A percentile compares a stretch with the other conserved stretches of the same genome.
Evolutionary conservation across 2,113 vertebrate species (phyloP).

Genomic region (Cygnus buccinator): DNA sequence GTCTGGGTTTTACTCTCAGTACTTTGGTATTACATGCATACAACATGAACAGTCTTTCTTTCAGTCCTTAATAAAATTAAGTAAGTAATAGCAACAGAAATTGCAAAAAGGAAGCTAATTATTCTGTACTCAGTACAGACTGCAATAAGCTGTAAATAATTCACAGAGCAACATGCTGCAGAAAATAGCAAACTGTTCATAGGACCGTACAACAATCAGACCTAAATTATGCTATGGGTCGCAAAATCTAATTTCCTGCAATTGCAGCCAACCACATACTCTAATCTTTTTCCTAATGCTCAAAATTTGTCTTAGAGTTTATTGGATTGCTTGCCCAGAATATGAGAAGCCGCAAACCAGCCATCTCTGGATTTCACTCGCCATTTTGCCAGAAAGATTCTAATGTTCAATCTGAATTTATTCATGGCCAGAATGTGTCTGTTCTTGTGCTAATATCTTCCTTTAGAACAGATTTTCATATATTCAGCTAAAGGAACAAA

Average conservation of each 20-base stretch:
- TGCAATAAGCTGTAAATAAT: background rate
- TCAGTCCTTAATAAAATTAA: background rate
- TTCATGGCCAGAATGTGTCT: background rate
- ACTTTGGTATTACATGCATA: background rate
- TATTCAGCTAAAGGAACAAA: background rate
- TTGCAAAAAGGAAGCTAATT: background rate
- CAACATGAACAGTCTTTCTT: background rate
- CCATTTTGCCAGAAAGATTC: background rate
- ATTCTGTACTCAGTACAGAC: background rate
- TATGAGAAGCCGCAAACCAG: background rate
- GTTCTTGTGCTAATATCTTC: background rate
- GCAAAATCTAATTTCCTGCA: background rate
- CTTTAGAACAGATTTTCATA: background rate
- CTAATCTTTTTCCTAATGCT: background rate
- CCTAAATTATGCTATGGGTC: background rate
- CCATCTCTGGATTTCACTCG: background rate
- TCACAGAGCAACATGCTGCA: background rate
- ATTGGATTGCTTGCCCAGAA: background rate
- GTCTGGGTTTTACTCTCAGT: background rate
- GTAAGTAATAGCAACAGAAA: background rate
- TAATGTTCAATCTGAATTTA: background rate
- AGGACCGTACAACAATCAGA: background rate
- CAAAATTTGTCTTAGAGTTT: background rate
- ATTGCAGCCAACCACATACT: background rate
- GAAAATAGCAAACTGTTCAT: background rate